Evolutionary conservation across 2,888 invertebrate species (phyloP).

Genomic region (Ommatoiulus sabulosus): DNA sequence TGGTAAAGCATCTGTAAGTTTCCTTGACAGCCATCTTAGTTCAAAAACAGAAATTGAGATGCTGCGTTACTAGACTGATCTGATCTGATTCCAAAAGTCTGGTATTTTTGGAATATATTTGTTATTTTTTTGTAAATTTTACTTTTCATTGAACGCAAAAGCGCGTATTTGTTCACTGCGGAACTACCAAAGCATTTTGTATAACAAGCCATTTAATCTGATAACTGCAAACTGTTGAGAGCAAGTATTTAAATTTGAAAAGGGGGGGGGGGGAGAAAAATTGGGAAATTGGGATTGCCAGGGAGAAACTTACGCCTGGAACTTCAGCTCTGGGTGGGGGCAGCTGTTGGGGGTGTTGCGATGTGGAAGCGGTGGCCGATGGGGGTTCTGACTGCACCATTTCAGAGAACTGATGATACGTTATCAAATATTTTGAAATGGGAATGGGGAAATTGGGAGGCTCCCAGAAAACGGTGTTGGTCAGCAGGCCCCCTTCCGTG

Average conservation of each 20-base stretch:
- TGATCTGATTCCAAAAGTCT: too few species aligned
- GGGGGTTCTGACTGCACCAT: neutral
- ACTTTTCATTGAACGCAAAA: too few species aligned
- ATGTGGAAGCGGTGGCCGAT: neutral
- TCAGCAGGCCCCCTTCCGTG: constrained; percentile 19
- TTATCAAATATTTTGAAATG: constrained; percentile 45
- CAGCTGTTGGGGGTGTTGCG: neutral
- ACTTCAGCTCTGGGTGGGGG: constrained; percentile 10
- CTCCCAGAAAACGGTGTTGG: constrained; percentile 46
- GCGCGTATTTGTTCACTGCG: too few species aligned
- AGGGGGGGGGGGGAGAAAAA: too few species aligned
- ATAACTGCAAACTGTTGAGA: neutral
- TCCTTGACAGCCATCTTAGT: too few species aligned
- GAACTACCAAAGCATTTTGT: neutral
- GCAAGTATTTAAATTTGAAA: too few species aligned
- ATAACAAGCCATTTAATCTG: neutral
- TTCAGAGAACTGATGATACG: constrained; percentile 7
- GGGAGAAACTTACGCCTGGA: neutral
- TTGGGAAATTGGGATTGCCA: neutral
- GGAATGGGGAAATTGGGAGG: constrained; percentile 43
- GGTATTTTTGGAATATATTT: too few species aligned
- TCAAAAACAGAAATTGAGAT: too few species aligned
- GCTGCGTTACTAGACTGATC: too few species aligned
- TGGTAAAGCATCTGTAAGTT: too few species aligned
- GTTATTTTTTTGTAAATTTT: too few species aligned